These are phyloP conservation scores for Ptychobarbus kaznakovi DNA, from an alignment of 2,797 vertebrate species.

Conservation along the genomic window DNA sequence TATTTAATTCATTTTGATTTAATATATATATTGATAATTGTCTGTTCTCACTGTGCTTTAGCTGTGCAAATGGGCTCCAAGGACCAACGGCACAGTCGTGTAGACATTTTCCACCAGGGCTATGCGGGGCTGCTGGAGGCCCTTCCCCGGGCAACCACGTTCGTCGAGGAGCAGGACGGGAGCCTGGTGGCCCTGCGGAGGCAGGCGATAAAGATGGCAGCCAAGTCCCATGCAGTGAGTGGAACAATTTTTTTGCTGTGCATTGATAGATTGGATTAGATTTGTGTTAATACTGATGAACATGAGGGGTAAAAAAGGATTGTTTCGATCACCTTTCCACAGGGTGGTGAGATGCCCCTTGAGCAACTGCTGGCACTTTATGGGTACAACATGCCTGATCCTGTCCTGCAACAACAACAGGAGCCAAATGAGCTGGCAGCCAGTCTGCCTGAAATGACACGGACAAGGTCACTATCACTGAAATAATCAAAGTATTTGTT, in stretches of 20 bases:
- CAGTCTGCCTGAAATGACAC: conserved; percentile 86
- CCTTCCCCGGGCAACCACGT: conserved; percentile 69
- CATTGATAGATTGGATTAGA: background rate
- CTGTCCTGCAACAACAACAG: conserved; percentile 82
- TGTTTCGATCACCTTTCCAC: conserved; percentile 40
- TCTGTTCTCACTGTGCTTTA: conserved; percentile 57
- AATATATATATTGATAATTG: background rate
- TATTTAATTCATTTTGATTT: background rate
- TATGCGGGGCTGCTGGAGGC: conserved; percentile 74
- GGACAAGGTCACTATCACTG: conserved; percentile 82
- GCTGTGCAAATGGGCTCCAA: conserved; percentile 82
- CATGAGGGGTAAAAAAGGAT: background rate
- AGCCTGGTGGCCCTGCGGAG: conserved; percentile 74
- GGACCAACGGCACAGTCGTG: conserved; percentile 78
- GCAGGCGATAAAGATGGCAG: conserved; percentile 73
- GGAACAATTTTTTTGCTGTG: background rate
- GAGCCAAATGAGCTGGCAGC: conserved; percentile 80
- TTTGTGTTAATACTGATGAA: background rate
- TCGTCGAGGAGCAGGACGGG: conserved; percentile 80
- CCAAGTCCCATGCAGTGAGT: conserved; percentile 72
- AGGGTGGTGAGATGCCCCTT: conserved; percentile 91
- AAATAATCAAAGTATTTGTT: background rate
- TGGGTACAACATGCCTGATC: conserved; percentile 87
- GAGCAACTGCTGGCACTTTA: conserved; percentile 93
- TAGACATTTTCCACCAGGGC: conserved; percentile 82